Evolutionary conservation across 2,888 invertebrate species (phyloP).

Genomic region (Apantesis nais): DNA sequence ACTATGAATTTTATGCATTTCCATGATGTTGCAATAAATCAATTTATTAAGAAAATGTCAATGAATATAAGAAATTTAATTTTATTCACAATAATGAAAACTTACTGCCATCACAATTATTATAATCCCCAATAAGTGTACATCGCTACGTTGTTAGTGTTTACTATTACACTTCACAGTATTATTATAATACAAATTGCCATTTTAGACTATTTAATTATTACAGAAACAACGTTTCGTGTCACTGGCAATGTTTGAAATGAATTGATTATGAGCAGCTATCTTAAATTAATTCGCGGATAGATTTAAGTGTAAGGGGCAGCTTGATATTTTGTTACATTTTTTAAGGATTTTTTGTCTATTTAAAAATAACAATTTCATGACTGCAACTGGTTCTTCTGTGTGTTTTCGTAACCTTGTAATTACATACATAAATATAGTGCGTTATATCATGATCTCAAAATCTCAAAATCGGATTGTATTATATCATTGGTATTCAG

Average conservation of each 20-base stretch:
- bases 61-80: slow-evolving; percentile 28
- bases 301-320: slow-evolving; percentile 24
- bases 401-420: slow-evolving; percentile 27
- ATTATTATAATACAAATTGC: slow-evolving; percentile 1
- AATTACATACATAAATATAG: slow-evolving; percentile 4
- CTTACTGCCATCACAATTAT: slow-evolving; percentile 5
- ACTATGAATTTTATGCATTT: slow-evolving; percentile 12
- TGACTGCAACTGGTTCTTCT: slow-evolving; percentile 17
- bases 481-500: slow-evolving; percentile 34
- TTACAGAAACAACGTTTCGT: neutral
- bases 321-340: slow-evolving; percentile 45
- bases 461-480: slow-evolving; percentile 43
- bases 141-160: neutral
- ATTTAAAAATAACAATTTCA: slow-evolving; percentile 15
- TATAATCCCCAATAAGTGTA: slow-evolving; percentile 1
- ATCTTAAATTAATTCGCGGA: slow-evolving; percentile 16
- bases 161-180: neutral
- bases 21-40: slow-evolving; percentile 28
- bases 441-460: slow-evolving; percentile 38
- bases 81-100: neutral
- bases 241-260: slow-evolving; percentile 15
- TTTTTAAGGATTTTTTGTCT: slow-evolving; percentile 25
- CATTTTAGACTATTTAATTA: neutral
- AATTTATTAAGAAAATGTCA: slow-evolving; percentile 16
- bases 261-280: slow-evolving; percentile 27